Percentiles rank a stretch among this genome's conserved stretches.
These are phyloP conservation scores for Crotalus helleri DNA, from an alignment of 2,113 vertebrate species.

Conservation along the genomic window DNA sequence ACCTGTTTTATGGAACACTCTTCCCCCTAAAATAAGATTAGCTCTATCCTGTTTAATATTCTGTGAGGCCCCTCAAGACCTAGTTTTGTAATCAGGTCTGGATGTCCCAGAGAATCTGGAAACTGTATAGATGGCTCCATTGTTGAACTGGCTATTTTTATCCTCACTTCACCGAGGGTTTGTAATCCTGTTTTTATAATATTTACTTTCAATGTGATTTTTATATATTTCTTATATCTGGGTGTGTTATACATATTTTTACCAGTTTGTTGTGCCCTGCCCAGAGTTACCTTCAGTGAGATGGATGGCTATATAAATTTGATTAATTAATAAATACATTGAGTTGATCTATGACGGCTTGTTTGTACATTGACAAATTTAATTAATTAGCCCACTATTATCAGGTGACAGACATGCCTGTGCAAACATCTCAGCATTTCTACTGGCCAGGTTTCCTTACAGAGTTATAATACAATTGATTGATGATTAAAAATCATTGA, in stretches of 20 bases:
- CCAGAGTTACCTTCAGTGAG: neutral
- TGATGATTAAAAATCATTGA: neutral
- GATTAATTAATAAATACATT: neutral
- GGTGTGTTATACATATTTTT: neutral
- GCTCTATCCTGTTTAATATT: neutral
- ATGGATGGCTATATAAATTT: neutral
- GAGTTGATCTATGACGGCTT: neutral
- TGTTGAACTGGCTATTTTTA: neutral
- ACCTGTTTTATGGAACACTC: neutral
- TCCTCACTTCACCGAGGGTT: neutral
- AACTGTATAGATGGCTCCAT: neutral
- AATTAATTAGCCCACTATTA: neutral
- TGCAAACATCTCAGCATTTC: neutral
- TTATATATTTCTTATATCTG: neutral
- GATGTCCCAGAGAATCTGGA: neutral
- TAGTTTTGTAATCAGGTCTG: neutral
- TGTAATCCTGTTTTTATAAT: neutral
- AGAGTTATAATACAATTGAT: neutral
- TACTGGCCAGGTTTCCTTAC: neutral
- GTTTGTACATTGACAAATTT: neutral
- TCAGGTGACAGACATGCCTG: neutral
- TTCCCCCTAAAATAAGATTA: neutral
- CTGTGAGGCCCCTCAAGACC: neutral
- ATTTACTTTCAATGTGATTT: neutral
- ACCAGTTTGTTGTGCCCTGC: neutral